Evolutionary conservation across 2,113 vertebrate species (phyloP).

Genomic region (Anseranas semipalmata): DNA sequence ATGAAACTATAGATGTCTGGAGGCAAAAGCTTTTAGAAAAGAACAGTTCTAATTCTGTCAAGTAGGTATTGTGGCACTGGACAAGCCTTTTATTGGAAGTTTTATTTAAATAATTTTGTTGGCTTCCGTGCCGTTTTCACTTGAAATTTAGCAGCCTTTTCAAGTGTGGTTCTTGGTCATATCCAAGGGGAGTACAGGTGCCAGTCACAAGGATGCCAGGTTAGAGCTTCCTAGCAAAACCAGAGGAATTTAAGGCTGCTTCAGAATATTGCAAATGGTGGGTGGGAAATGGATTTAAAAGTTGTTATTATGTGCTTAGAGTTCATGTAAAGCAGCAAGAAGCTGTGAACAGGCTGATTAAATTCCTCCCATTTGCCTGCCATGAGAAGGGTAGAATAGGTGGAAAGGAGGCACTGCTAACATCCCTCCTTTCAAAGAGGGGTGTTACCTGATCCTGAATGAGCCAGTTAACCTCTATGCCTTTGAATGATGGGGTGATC

Average conservation of each 20-base stretch:
- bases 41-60: constrained; percentile 86
- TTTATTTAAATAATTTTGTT: constrained; percentile 16
- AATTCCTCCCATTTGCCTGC: background rate
- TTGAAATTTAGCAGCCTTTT: constrained; percentile 29
- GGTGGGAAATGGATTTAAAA: constrained; percentile 13
- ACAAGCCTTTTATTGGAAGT: constrained; percentile 40
- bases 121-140: constrained; percentile 48
- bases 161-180: background rate
- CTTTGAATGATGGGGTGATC: background rate
- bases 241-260: background rate
- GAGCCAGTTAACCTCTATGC: background rate
- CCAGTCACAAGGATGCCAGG: constrained; percentile 6
- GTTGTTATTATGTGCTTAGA: background rate
- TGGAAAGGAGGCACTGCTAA: background rate
- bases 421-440: background rate
- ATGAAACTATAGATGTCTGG: constrained; percentile 90
- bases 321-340: background rate
- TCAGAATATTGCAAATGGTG: background rate
- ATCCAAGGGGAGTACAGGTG: constrained; percentile 5
- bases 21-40: constrained; percentile 89
- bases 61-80: constrained; percentile 82
- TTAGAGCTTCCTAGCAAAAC: constrained; percentile 18
- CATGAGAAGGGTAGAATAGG: background rate
- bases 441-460: background rate
- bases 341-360: background rate